A percentile compares a stretch with the other conserved stretches of the same genome.
phyloP scores from a whole-genome alignment of 2,797 vertebrate genomes.

The Potorous gilbertii region DNA sequence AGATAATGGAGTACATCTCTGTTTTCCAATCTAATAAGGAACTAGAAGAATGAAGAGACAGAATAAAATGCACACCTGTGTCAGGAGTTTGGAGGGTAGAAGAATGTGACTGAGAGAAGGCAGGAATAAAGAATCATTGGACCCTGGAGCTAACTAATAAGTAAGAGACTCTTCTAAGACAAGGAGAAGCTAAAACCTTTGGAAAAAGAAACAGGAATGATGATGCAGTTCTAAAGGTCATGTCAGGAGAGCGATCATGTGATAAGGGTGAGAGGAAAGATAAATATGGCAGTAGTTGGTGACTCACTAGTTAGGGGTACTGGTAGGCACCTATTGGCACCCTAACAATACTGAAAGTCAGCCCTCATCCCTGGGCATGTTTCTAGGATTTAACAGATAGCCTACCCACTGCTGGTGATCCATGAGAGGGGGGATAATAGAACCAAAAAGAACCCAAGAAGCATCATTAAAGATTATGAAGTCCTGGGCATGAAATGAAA shows the following conservation, averaged over 20 bases:
- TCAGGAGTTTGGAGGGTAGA: not conserved
- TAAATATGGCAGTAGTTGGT: not conserved
- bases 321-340: not conserved
- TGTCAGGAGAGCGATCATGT: not conserved
- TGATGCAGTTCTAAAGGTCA: not conserved
- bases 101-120: not conserved
- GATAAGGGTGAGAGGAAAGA: not conserved
- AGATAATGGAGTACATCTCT: not conserved
- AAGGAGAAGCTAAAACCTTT: not conserved
- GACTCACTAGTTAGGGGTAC: not conserved
- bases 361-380: not conserved
- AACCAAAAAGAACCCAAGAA: not conserved
- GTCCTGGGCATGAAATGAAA: not conserved
- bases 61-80: not conserved
- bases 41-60: not conserved
- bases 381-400: not conserved
- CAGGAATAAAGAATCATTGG: not conserved
- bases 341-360: not conserved
- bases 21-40: not conserved
- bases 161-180: not conserved
- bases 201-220: not conserved
- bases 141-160: not conserved
- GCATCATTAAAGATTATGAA: not conserved
- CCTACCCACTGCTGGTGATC: not conserved
- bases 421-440: not conserved